Conservation (phyloP, 2,888 invertebrate species). For the Eumerus sabulonum region DNA sequence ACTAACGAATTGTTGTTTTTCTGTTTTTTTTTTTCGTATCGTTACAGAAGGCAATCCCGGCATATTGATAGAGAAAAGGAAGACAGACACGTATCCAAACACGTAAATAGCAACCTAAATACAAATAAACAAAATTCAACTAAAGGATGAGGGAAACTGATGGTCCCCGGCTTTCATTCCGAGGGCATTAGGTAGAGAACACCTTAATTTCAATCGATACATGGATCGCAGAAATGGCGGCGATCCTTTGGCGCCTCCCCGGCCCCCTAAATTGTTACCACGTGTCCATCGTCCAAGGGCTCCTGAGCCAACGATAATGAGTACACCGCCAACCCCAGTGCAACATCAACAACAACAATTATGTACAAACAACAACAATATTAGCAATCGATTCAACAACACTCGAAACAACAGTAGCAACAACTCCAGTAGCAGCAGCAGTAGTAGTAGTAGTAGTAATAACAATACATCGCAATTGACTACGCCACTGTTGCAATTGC, state of each 20-base stretch:
- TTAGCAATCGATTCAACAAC: slow-evolving; percentile 33
- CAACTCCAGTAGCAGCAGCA: slow-evolving; percentile 41
- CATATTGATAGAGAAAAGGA: slow-evolving; percentile 52
- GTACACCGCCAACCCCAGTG: slow-evolving; percentile 74
- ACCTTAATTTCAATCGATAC: slow-evolving; percentile 75
- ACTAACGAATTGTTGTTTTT: slow-evolving; percentile 8
- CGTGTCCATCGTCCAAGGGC: slow-evolving; percentile 83
- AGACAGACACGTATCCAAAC: background rate
- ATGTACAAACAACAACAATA: slow-evolving; percentile 62
- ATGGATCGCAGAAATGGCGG: slow-evolving; percentile 89
- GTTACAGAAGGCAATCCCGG: slow-evolving; percentile 82
- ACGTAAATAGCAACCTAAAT: slow-evolving; percentile 14
- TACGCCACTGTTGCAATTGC: slow-evolving; percentile 55
- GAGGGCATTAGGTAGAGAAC: slow-evolving; percentile 79
- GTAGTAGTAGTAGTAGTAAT: slow-evolving; percentile 63
- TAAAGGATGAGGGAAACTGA: slow-evolving; percentile 82
- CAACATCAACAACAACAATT: slow-evolving; percentile 60
- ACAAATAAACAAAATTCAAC: slow-evolving; percentile 26
- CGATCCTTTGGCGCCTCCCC: slow-evolving; percentile 86
- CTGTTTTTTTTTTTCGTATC: slow-evolving; percentile 56
- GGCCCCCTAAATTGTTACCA: slow-evolving; percentile 87
- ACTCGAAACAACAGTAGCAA: slow-evolving; percentile 20
- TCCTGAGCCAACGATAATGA: slow-evolving; percentile 82
- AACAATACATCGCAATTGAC: slow-evolving; percentile 53
- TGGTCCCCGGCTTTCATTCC: slow-evolving; percentile 82